Conservation (phyloP, 2,797 vertebrate species). For the Todus mexicanus region DNA sequence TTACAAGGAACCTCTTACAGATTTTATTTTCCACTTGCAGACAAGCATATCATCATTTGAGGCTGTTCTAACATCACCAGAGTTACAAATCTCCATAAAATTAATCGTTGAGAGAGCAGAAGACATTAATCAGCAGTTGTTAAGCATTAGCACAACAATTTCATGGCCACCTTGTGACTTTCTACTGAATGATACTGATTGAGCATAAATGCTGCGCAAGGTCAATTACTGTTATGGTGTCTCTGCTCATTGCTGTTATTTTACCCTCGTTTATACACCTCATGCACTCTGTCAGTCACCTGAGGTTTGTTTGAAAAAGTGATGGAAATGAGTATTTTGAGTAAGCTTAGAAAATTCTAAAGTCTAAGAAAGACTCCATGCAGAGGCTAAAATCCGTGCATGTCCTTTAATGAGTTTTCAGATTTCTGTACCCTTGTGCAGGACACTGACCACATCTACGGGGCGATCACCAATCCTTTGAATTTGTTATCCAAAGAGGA, state of each 20-base stretch:
- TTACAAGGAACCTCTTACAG: not conserved
- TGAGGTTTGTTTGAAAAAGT: not conserved
- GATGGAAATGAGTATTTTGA: not conserved
- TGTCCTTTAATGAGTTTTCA: not conserved
- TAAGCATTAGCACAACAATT: not conserved
- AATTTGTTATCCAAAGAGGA: not conserved
- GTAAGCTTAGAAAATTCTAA: not conserved
- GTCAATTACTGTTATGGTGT: not conserved
- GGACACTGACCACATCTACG: not conserved
- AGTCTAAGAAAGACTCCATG: not conserved
- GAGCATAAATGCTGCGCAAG: not conserved
- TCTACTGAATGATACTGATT: not conserved
- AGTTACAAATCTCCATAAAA: conserved; percentile 25
- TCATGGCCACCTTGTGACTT: not conserved
- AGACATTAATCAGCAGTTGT: not conserved
- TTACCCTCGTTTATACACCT: not conserved
- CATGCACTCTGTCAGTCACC: not conserved
- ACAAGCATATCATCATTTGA: not conserved
- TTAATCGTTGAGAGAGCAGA: not conserved
- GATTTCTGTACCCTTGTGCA: not conserved
- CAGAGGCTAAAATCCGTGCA: not conserved
- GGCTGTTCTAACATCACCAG: not conserved
- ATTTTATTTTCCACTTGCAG: not conserved
- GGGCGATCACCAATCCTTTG: not conserved
- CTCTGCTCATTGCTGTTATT: not conserved